These are phyloP conservation scores for Neogale vison DNA, from an alignment of 2,113 vertebrate genomes.

Conservation along the genomic window DNA sequence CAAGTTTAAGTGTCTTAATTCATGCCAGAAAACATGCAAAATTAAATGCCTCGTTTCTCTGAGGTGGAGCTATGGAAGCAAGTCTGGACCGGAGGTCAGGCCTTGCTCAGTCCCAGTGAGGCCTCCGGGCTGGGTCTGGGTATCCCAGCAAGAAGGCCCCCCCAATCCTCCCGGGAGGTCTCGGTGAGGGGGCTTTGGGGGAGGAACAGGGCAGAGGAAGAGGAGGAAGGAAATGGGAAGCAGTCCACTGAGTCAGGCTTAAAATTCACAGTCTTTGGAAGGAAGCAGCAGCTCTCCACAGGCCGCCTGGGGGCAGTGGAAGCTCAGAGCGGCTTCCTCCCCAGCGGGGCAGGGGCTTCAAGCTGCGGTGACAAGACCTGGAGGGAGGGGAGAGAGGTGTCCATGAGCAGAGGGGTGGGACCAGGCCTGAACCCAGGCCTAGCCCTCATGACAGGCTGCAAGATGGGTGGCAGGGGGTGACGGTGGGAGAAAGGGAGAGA, in stretches of 20 bases:
- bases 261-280: constrained; percentile 81
- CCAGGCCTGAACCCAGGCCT: not conserved
- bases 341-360: constrained; percentile 48
- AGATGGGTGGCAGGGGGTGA: not conserved
- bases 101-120: constrained; percentile 55
- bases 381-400: not conserved
- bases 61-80: constrained; percentile 63
- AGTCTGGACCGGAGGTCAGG: constrained; percentile 39
- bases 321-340: constrained; percentile 62
- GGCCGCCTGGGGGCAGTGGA: not conserved
- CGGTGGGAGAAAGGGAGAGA: not conserved
- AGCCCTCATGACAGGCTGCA: not conserved
- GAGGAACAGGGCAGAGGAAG: constrained; percentile 42
- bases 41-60: constrained; percentile 75
- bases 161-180: constrained; percentile 37
- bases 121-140: not conserved
- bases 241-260: constrained; percentile 41
- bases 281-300: constrained; percentile 41
- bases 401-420: not conserved
- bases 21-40: constrained; percentile 89
- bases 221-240: not conserved
- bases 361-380: constrained; percentile 57
- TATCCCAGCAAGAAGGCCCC: not conserved
- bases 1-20: constrained; percentile 85
- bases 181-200: constrained; percentile 51